These are phyloP conservation scores for Microcebus ravelobensis DNA, from an alignment of 2,113 vertebrate species.

Conservation along the genomic window DNA sequence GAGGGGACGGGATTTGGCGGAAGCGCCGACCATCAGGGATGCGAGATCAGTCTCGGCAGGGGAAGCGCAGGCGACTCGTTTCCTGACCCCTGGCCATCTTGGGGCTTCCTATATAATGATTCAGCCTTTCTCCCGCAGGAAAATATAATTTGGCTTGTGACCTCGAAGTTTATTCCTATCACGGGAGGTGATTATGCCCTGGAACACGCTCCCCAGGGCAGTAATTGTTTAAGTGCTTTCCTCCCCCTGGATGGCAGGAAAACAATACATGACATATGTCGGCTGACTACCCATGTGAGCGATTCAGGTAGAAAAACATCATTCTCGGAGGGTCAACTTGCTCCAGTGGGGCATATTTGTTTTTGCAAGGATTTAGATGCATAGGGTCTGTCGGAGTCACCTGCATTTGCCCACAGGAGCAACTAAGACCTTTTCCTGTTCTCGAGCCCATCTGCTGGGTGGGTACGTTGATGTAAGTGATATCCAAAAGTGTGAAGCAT, in stretches of 20 bases:
- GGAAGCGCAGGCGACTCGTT: constrained; percentile 75
- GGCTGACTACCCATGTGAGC: constrained; percentile 63
- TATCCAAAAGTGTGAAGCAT: background rate
- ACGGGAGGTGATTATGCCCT: constrained; percentile 78
- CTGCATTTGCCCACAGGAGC: background rate
- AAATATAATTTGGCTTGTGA: constrained; percentile 84
- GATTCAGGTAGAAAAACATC: constrained; percentile 63
- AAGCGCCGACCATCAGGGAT: background rate
- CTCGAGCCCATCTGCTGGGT: background rate
- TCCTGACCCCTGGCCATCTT: constrained; percentile 81
- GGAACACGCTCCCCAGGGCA: constrained; percentile 61
- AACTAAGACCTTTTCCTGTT: background rate
- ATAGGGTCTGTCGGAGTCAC: background rate
- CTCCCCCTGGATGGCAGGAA: constrained; percentile 82
- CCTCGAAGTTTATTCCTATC: constrained; percentile 81
- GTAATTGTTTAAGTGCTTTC: constrained; percentile 82
- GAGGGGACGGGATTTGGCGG: constrained; percentile 33
- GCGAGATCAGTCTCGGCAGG: constrained; percentile 45
- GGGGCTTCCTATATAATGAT: constrained; percentile 84
- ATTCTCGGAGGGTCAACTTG: constrained; percentile 71
- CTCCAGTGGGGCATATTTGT: constrained; percentile 73
- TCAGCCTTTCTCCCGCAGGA: constrained; percentile 78
- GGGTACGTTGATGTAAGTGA: background rate
- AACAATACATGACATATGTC: constrained; percentile 75
- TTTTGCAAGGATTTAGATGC: constrained; percentile 76